Base-by-base conservation (phyloP, 1,140 invertebrate genomes). In the Bombus waltoni region DNA sequence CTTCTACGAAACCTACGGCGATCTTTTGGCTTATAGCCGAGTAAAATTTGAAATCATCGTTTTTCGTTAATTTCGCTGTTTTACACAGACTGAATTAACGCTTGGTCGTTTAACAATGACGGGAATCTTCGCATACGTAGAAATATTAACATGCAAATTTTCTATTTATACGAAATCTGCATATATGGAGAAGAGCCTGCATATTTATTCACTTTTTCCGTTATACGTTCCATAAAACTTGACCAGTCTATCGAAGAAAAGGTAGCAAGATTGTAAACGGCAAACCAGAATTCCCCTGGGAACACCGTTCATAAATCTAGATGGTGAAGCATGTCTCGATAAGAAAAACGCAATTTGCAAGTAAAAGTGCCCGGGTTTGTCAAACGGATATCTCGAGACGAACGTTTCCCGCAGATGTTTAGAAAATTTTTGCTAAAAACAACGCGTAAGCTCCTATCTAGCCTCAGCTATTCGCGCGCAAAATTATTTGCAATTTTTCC, bases 341-440 rank as follows among this genome's bases (percentile, higher is more conserved):
- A 76, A 53, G n/a, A 73, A 76, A 59, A 76, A 75, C 32, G 40
- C 13, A 32, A 75, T 75, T 75, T 75, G 73, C 73, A 75, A 75
- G 73, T 75, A 75, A 53, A 75, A 57, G 73, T 28, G 40, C 13
- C 18, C 32, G 4, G 25, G 32, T 53, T 35, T 59, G 38, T 59
- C 74, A 76, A 38, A 13, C 32, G 10, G 74, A 15, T 47, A 73
- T 73, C 71, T 73, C 15, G 28, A 9, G 11, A 35, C 11, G 74
- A 59, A 59, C 74, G 38, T 76, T 59, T 28, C 11, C 32, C 9
- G 53, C 74, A 76, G 74, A 59, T 59, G 74, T 76, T 76, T 59
- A 22, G 35, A n/a, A 59, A 59, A 25, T 59, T 28, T 40, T 35
- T n/a, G 6, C 35, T 10, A n/a, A 35, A 59, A 28, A 25, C 28